Base-by-base conservation (phyloP, 2,113 vertebrate genomes). In the Nothobranchius furzeri region DNA sequence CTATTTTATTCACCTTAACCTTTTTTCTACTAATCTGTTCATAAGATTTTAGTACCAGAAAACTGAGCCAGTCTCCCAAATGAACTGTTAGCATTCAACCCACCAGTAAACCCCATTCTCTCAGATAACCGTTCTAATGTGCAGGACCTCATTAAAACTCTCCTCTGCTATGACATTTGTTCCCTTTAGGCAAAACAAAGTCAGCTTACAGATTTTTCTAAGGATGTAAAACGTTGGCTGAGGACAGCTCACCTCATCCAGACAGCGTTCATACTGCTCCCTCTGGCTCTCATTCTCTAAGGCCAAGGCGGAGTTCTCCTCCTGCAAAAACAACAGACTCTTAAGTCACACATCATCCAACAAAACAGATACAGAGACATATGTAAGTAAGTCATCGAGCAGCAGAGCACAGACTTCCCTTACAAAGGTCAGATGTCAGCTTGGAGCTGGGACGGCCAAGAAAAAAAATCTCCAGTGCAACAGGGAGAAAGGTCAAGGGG, bases 251-350 rank as follows among this genome's bases (percentile, higher is more conserved):
- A 96, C 96, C 95, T 97, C 95, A 64, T 98, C 96, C 0, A 97
- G 94, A 70, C 96, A 98, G 68, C 93, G 91, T 72, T 97, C 96
- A 65, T 98, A 98, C 79, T 96, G 95, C 24, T 95, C 94, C 87
- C 96, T 92, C 88, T 98, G 96, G 90, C 84, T 95, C 89, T 95
- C 93, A 45, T 97, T 98, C 93, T 96, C 95, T 87, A 87, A 81
- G 66, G 94, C 94, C 91, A 98, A 73, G 0, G 92, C 92, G 6
- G 94, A 95, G 81, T 98, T 98, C 79, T 93, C 85, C 64, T 94
- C 95, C 96, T 98, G 91, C 49, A 83, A 58, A 46, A 25, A 47
- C 24, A 83, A 58, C 71, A n/a, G 7, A n/a, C 14, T 12, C 70
- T 68, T 54, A 63, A 35, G 42, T 64, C 75, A 66, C 72, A 73